Evolutionary conservation across 2,113 vertebrate genomes (phyloP).

Genomic region (Engystomops pustulosus): DNA sequence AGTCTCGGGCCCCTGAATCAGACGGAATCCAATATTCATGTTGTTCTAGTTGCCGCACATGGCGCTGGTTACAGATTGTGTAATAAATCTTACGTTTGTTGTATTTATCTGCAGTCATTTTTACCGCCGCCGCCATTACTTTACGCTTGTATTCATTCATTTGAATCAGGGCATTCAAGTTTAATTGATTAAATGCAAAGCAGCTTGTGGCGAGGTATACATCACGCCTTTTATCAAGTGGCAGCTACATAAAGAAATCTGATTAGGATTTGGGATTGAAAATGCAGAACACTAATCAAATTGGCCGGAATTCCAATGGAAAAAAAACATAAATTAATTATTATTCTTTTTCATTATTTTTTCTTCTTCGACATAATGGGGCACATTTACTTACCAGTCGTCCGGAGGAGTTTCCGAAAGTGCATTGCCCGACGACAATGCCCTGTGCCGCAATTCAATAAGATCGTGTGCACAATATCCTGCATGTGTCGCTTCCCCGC

Average conservation of each 20-base stretch:
- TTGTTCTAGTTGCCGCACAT: conserved; percentile 18
- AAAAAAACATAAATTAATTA: neutral
- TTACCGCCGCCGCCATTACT: neutral
- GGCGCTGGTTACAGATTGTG: conserved; percentile 18
- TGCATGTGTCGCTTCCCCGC: too few species aligned
- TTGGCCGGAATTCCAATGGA: neutral
- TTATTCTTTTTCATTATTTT: neutral
- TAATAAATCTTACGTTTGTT: conserved; percentile 52
- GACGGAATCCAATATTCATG: conserved; percentile 24
- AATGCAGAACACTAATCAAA: conserved; percentile 1
- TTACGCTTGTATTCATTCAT: conserved; percentile 42
- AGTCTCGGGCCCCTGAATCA: neutral
- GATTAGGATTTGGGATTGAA: neutral
- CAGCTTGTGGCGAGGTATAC: conserved; percentile 18
- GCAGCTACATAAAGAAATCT: conserved; percentile 41
- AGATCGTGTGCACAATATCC: too few species aligned
- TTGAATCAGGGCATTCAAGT: conserved; percentile 41
- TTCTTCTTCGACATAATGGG: too few species aligned
- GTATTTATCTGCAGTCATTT: conserved; percentile 26
- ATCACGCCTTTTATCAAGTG: conserved; percentile 49
- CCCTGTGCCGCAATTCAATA: too few species aligned
- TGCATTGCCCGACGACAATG: too few species aligned
- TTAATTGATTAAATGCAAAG: conserved; percentile 48
- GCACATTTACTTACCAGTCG: too few species aligned
- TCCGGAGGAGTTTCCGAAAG: too few species aligned